Percentiles rank a stretch among this genome's conserved stretches.
Evolutionary conservation across 2,113 vertebrate species (phyloP).

Genomic region (Sapayoa aenigma): DNA sequence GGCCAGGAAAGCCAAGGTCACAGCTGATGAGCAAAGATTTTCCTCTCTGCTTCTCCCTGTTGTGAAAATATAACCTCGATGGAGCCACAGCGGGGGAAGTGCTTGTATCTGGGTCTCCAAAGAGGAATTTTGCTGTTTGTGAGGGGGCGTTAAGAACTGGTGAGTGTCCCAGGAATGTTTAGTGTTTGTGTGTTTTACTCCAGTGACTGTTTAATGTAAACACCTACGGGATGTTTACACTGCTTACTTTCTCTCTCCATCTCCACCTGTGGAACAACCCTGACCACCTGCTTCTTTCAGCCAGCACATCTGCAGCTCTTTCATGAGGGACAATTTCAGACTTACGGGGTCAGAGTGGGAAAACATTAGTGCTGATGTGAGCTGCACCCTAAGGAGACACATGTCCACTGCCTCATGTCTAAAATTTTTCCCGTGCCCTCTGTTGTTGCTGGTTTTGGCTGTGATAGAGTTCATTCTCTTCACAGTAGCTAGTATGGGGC

Average conservation of each 20-base stretch:
- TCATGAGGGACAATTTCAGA: neutral
- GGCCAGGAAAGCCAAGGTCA: neutral
- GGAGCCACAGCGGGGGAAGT: neutral
- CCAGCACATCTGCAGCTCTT: neutral
- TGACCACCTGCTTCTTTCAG: neutral
- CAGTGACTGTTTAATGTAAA: neutral
- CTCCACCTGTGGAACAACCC: neutral
- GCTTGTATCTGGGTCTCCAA: neutral
- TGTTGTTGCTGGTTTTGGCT: neutral
- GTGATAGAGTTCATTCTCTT: neutral
- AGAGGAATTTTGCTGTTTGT: neutral
- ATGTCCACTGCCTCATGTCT: neutral
- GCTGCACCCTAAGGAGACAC: neutral
- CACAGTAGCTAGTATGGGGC: neutral
- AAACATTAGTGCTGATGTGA: neutral
- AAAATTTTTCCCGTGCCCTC: neutral
- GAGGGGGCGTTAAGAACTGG: neutral
- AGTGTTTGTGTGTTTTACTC: neutral
- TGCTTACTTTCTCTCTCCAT: neutral
- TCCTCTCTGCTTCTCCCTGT: neutral
- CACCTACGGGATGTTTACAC: fast-evolving
- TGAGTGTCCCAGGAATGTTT: neutral
- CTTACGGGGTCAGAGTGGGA: fast-evolving
- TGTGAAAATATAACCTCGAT: neutral
- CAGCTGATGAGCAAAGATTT: neutral